Evolutionary conservation across 2,797 vertebrate genomes (phyloP), one percentile per base, ranked within the genome.

Genomic region (Potorous gilbertii): DNA sequence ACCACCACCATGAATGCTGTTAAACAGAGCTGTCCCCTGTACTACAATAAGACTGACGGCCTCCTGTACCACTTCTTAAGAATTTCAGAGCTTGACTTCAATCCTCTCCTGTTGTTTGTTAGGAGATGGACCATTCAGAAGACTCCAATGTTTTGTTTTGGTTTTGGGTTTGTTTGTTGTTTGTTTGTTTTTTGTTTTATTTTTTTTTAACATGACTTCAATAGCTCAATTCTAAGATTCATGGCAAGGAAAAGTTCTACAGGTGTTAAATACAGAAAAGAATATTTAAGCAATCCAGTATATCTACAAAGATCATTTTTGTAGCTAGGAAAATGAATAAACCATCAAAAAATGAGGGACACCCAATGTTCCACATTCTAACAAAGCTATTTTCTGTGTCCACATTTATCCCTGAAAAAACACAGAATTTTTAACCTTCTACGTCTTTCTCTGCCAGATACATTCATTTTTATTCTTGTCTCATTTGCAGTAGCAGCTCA

Each of bases 401-500:
- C 1, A 66, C 95, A 96, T 97, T 98, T 97, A 97, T 87, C 96
- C 95, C 90, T 87, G 92, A 96, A 96, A 97, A 92, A 94, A 93
- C 94, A 95, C 91, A 92, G 91, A 94, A 97, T 97, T 59, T 98
- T 95, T 92, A 90, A 97, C 95, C 91, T 95, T 96, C 95, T 95
- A 95, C 95, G 93, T 97, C 54, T 97, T 94, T 94, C 93, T 96
- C 94, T 97, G 96, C 96, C 97, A 98, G 97, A 96, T 12, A 0
- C 95, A 96, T 94, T 98, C 91, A 96, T 97, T 98, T 98, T 98
- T 95, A 97, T 98, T 98, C 97, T 97, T 97, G 94, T 98, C 97
- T 98, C 97, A 98, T 98, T 96, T 97, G 96, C 97, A 98, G 98
- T 97, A 97, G 97, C 96, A 98, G 96, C 95, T 98, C 98, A 97